A percentile compares a stretch with the other conserved stretches of the same genome.
Evolutionary conservation across 2,797 vertebrate species (phyloP).

Genomic region (Amblyopsis hoosieri): DNA sequence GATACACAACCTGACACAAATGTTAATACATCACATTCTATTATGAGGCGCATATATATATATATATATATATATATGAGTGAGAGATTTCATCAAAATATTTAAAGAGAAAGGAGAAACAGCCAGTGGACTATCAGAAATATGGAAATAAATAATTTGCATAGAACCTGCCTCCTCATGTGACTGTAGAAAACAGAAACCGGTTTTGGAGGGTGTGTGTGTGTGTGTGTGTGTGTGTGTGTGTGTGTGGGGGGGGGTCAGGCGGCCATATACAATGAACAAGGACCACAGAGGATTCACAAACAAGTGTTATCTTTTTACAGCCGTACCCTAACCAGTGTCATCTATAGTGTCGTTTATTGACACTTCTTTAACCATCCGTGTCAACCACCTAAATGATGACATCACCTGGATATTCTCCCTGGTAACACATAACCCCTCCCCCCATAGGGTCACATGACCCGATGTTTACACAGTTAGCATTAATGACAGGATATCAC

Average conservation of each 20-base stretch:
- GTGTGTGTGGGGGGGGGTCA: background rate
- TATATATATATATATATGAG: too few species aligned
- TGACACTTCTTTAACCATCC: constrained; percentile 13
- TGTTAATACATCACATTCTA: too few species aligned
- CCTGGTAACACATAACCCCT: constrained; percentile 51
- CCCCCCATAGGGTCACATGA: constrained; percentile 67
- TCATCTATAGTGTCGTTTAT: too few species aligned
- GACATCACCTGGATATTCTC: constrained; percentile 54
- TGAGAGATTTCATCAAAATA: background rate
- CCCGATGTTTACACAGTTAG: constrained; percentile 73
- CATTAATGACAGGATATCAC: constrained; percentile 36
- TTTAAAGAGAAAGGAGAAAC: constrained; percentile 14
- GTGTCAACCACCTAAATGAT: constrained; percentile 57
- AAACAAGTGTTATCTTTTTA: too few species aligned
- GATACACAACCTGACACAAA: too few species aligned
- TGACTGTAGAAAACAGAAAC: constrained; percentile 32
- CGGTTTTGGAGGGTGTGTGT: constrained; percentile 14
- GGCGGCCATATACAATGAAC: constrained; percentile 19
- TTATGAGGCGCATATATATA: too few species aligned
- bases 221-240: too few species aligned
- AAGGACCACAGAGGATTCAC: background rate
- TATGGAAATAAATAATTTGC: constrained; percentile 80
- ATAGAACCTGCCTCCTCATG: constrained; percentile 50
- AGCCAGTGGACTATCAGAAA: constrained; percentile 78
- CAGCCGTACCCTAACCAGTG: too few species aligned